phyloP scores from a whole-genome alignment of 2,113 vertebrate genomes.

The Aldabrachelys gigantea region DNA sequence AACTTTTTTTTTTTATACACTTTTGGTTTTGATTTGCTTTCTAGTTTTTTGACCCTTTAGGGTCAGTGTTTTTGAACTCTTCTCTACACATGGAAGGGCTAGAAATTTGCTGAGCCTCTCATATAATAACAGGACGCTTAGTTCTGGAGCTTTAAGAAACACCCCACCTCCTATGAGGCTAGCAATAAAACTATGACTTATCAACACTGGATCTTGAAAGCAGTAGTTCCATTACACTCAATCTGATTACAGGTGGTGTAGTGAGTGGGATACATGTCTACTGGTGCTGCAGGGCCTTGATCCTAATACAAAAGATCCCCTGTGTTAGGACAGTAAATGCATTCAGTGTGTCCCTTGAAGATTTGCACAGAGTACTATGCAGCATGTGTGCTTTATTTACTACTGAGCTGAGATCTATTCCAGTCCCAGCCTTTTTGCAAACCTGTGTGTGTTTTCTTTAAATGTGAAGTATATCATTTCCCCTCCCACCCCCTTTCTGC shows the following conservation, averaged over 20 bases:
- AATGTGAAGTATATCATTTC: not conserved
- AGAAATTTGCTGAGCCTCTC: rapidly evolving
- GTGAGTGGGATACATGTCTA: not conserved
- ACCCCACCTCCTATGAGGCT: rapidly evolving
- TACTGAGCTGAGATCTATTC: too few relatives aligned
- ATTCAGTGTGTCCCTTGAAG: not conserved
- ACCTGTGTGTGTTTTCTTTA: not conserved
- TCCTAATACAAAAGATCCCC: not conserved
- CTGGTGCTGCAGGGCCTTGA: not conserved
- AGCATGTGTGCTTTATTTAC: too few relatives aligned
- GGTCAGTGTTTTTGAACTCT: rapidly evolving
- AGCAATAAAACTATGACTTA: not conserved
- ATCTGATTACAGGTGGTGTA: not conserved
- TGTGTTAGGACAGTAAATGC: not conserved
- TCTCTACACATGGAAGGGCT: rapidly evolving
- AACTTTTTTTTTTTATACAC: not conserved
- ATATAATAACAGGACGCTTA: rapidly evolving
- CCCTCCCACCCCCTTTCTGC: too few relatives aligned
- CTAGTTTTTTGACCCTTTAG: not conserved
- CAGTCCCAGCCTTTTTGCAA: not conserved
- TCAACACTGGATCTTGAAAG: rapidly evolving
- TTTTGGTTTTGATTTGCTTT: not conserved
- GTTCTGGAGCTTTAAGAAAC: rapidly evolving
- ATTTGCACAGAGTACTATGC: not conserved
- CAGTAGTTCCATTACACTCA: not conserved